These are phyloP conservation scores for Cremastinae sp. DNA, from an alignment of 2,888 invertebrate species.

Conservation along the genomic window DNA sequence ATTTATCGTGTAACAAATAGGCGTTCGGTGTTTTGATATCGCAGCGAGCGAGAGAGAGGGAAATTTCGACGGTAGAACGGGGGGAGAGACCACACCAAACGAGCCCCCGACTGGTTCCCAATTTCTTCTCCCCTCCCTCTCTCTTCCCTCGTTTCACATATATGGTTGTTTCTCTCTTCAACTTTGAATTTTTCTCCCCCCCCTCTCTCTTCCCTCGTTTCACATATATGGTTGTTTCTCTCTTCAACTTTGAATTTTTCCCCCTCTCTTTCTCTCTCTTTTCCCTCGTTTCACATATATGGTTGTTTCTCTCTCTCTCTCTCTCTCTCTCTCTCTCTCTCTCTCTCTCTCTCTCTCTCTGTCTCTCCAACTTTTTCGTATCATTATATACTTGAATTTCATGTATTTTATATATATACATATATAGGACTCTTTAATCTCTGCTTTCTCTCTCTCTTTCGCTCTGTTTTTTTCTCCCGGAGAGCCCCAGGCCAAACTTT, in stretches of 20 bases:
- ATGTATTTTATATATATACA: no score
- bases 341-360: constrained; percentile 13
- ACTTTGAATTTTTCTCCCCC: not conserved
- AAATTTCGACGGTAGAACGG: constrained; percentile 11
- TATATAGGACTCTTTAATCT: no score
- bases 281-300: constrained; percentile 26
- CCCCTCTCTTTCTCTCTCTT: constrained; percentile 24
- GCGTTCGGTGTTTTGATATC: constrained; percentile 79
- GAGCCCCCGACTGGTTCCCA: constrained; percentile 69
- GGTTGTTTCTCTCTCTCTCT: constrained; percentile 21
- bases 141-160: constrained; percentile 28
- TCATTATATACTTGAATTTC: no score
- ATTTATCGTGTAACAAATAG: constrained; percentile 79
- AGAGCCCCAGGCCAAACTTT: constrained; percentile 35
- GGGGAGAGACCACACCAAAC: constrained; percentile 63
- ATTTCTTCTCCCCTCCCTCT: no score
- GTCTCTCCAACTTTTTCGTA: not conserved
- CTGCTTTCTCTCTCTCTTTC: not conserved
- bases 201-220: constrained; percentile 20
- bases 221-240: constrained; percentile 3
- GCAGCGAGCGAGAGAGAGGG: constrained; percentile 43
- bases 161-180: constrained; percentile 19
- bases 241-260: no score
- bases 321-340: constrained; percentile 10
- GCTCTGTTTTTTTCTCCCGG: not conserved